Evolutionary conservation across 2,888 invertebrate species (phyloP).

Genomic region (Rhorus exstirpatorius): DNA sequence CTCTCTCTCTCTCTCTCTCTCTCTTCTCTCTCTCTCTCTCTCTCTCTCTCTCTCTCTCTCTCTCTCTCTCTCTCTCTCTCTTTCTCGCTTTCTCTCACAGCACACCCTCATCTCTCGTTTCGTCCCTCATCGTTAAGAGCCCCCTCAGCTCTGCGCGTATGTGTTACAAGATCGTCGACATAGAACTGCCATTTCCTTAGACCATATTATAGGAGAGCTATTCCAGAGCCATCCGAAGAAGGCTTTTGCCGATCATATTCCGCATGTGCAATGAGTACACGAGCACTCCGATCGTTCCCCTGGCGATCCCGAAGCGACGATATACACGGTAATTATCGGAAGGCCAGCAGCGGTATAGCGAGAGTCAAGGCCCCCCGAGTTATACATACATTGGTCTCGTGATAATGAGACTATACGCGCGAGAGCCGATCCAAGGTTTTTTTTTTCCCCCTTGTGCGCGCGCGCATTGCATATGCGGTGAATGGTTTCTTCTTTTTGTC

Average conservation of each 20-base stretch:
- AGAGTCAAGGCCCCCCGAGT: slow-evolving; percentile 9
- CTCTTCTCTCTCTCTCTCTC: slow-evolving; percentile 36
- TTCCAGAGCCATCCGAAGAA: slow-evolving; percentile 22
- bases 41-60: no score
- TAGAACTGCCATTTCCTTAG: no score
- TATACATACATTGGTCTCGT: background rate
- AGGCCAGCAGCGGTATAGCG: slow-evolving; percentile 39
- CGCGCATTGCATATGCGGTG: background rate
- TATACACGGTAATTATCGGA: slow-evolving; percentile 13
- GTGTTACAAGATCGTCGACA: slow-evolving; percentile 32
- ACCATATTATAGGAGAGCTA: no score
- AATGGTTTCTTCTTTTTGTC: slow-evolving; percentile 5
- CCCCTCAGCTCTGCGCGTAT: background rate
- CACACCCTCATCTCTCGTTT: slow-evolving; percentile 53
- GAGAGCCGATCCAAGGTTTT: background rate
- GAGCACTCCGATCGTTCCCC: slow-evolving; percentile 3
- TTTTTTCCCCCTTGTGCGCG: background rate
- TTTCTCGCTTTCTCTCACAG: background rate
- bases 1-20: background rate
- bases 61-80: no score
- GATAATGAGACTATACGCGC: background rate
- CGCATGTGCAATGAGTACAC: background rate
- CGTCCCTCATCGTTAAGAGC: slow-evolving; percentile 10
- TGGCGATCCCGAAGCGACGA: slow-evolving; percentile 1
- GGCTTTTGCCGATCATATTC: background rate